These are phyloP conservation scores for Spilosoma lubricipeda DNA, from an alignment of 2,888 invertebrate genomes.

Conservation along the genomic window DNA sequence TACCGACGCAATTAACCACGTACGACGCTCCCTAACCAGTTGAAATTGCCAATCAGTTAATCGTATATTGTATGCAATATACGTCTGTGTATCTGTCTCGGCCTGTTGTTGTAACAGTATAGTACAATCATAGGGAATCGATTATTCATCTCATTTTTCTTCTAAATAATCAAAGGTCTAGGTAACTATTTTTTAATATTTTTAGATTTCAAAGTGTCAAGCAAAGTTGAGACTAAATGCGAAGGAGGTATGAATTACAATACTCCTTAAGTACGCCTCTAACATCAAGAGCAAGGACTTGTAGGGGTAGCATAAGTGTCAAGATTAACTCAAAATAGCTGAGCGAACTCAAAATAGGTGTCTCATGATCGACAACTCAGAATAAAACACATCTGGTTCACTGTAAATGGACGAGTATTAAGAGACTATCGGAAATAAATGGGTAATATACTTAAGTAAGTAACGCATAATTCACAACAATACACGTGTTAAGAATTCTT, in stretches of 20 bases:
- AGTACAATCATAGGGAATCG: constrained; percentile 27
- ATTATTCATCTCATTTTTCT: background rate
- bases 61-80: constrained; percentile 52
- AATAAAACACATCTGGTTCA: background rate
- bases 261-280: background rate
- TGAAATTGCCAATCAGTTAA: constrained; percentile 80
- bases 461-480: background rate
- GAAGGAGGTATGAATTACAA: background rate
- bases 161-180: background rate
- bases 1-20: constrained; percentile 73
- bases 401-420: background rate
- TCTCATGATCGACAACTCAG: background rate
- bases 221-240: background rate
- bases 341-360: background rate
- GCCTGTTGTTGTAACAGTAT: constrained; percentile 33
- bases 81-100: constrained; percentile 18
- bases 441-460: background rate
- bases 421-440: background rate
- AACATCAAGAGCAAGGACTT: background rate
- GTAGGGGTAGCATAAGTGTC: background rate
- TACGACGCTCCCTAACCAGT: constrained; percentile 62
- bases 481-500: background rate
- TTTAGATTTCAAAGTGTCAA: background rate
- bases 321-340: background rate
- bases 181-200: background rate